phyloP scores from a whole-genome alignment of 1,140 invertebrate genomes.

The Gerris buenoi region DNA sequence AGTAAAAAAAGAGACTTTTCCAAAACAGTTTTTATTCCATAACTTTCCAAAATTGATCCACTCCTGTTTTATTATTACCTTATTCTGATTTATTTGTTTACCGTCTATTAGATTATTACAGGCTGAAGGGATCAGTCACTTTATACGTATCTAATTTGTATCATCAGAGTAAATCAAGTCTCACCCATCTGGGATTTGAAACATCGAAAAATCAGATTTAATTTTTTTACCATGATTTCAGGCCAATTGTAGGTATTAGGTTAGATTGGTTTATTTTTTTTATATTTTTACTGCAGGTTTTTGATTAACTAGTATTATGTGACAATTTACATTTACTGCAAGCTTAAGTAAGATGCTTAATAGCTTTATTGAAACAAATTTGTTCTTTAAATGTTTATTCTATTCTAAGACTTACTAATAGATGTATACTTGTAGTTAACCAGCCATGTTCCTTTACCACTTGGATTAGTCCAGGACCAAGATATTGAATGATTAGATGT shows the following conservation, averaged over 20 bases:
- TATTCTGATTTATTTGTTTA: no score
- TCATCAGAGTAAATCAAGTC: no score
- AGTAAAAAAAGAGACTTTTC: no score
- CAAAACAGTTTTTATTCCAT: no score
- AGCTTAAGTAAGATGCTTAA: not conserved
- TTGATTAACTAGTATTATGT: no score
- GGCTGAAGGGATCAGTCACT: no score
- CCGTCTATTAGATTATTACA: no score
- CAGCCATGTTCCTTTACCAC: not conserved
- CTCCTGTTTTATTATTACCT: no score
- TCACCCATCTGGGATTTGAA: no score
- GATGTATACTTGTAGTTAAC: not conserved
- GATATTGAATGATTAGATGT: not conserved
- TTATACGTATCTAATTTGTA: no score
- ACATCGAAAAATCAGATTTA: no score
- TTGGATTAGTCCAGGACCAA: not conserved
- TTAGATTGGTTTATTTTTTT: not conserved
- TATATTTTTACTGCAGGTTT: not conserved
- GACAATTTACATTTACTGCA: not conserved
- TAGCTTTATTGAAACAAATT: not conserved
- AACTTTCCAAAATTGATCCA: no score
- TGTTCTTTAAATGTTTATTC: not conserved
- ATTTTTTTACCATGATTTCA: not conserved
- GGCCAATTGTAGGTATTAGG: not conserved
- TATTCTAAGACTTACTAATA: not conserved